These are phyloP conservation scores for Polymixis lichenea DNA, from an alignment of 2,888 invertebrate species.

Conservation along the genomic window DNA sequence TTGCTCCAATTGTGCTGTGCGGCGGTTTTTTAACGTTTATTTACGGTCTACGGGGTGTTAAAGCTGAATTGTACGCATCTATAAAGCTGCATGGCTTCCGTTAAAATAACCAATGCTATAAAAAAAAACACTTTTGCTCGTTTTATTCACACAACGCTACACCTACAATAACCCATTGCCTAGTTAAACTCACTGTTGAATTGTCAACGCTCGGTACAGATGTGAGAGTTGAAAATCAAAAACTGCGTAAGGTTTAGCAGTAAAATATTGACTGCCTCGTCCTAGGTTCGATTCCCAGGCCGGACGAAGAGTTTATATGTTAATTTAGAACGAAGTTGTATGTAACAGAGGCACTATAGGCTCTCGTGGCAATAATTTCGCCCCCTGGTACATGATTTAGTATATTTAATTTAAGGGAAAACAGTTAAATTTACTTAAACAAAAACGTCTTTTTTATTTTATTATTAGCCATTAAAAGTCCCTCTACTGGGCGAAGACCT, in stretches of 20 bases:
- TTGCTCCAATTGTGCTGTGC: constrained; percentile 14
- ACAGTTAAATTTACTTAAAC: no score
- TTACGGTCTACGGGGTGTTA: constrained; percentile 1
- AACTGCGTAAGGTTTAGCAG: no score
- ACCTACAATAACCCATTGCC: no score
- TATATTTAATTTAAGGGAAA: background rate
- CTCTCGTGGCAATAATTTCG: background rate
- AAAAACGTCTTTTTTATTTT: no score
- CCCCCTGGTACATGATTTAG: background rate
- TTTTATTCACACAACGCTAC: background rate
- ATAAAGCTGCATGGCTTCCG: background rate
- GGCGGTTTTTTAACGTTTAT: constrained; percentile 17
- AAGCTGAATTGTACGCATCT: constrained; percentile 9
- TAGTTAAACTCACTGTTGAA: background rate
- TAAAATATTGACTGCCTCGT: constrained; percentile 9
- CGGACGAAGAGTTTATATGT: background rate
- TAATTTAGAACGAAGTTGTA: background rate
- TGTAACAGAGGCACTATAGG: background rate
- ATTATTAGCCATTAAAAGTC: no score
- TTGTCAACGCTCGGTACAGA: background rate
- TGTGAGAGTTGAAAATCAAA: background rate
- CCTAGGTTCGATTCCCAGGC: background rate
- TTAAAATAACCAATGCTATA: background rate
- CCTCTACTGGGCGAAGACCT: no score
- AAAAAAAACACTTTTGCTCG: background rate